A percentile compares a stretch with the other conserved stretches of the same genome.
Conservation (phyloP, 2,888 invertebrate species). For the Liodrosophila aerea region DNA sequence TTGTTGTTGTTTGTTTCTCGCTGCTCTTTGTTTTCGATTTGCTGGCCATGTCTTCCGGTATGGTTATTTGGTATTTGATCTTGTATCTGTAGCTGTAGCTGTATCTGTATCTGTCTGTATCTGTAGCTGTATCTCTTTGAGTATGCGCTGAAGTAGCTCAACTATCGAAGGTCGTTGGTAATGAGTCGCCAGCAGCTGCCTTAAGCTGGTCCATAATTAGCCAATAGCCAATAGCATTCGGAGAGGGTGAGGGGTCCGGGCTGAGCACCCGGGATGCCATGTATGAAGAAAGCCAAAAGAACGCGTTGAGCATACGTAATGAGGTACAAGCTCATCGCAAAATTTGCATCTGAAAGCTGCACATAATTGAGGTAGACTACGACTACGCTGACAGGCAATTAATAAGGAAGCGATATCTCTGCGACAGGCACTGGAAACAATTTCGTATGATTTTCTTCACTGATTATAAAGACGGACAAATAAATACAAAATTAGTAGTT, state of each 20-base stretch:
- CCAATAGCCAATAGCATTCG: slow-evolving; percentile 28
- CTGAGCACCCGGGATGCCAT: slow-evolving; percentile 37
- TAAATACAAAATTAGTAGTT: too few species aligned
- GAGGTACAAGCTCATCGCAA: slow-evolving; percentile 19
- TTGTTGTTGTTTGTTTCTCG: neutral
- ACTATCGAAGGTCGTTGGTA: slow-evolving; percentile 60
- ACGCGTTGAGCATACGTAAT: slow-evolving; percentile 53
- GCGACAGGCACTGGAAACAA: neutral
- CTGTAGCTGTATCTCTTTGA: slow-evolving; percentile 21
- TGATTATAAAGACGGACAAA: too few species aligned
- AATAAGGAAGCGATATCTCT: slow-evolving; percentile 55
- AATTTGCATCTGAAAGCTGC: slow-evolving; percentile 53
- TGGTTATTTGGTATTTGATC: slow-evolving; percentile 40
- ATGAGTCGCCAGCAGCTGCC: slow-evolving; percentile 32
- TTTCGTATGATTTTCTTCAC: too few species aligned
- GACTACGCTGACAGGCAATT: slow-evolving; percentile 53
- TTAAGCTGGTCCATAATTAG: slow-evolving; percentile 67
- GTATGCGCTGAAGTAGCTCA: slow-evolving; percentile 56
- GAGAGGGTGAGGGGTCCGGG: slow-evolving; percentile 15
- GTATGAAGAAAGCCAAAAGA: slow-evolving; percentile 43
- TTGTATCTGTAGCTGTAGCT: slow-evolving; percentile 6
- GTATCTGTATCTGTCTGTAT: neutral
- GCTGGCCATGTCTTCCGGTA: slow-evolving; percentile 54
- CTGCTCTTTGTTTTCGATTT: slow-evolving; percentile 18
- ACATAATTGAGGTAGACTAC: slow-evolving; percentile 28